Evolutionary conservation across 2,113 vertebrate species (phyloP).

Genomic region (Lepidiolamprologus cunningtoni): DNA sequence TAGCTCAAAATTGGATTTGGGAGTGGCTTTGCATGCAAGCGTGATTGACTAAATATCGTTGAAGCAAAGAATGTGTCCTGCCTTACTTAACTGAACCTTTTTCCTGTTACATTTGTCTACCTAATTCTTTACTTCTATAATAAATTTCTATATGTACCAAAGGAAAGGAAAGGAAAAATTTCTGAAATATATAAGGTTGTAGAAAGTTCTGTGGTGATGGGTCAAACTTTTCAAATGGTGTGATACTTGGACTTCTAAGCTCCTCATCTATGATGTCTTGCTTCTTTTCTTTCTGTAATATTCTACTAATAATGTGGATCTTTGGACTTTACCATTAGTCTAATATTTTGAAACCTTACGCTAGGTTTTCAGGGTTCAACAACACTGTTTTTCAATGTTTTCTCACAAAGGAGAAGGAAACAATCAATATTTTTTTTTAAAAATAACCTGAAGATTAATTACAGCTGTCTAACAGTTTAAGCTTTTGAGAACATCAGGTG

Average conservation of each 20-base stretch:
- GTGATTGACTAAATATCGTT: not conserved
- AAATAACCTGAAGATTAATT: not conserved
- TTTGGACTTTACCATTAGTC: not conserved
- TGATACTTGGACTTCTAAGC: not conserved
- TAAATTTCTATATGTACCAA: not conserved
- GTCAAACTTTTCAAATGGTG: not conserved
- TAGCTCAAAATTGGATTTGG: not conserved
- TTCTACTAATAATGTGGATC: not conserved
- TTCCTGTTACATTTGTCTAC: not conserved
- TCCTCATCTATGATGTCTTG: not conserved
- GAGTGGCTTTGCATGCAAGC: not conserved
- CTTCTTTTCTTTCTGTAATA: not conserved
- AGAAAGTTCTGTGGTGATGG: not conserved
- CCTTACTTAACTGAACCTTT: not conserved
- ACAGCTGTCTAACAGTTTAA: not conserved
- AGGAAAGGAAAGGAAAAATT: not conserved
- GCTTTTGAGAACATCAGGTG: not conserved
- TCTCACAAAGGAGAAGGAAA: not conserved
- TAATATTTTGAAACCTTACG: not conserved
- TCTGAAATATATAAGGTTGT: not conserved
- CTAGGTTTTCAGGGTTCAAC: not conserved
- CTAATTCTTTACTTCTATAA: not conserved
- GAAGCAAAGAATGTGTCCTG: not conserved
- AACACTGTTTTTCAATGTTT: not conserved
- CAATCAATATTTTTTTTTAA: not conserved